Conservation (phyloP, 2,888 invertebrate genomes). For the Dryobotodes eremita region DNA sequence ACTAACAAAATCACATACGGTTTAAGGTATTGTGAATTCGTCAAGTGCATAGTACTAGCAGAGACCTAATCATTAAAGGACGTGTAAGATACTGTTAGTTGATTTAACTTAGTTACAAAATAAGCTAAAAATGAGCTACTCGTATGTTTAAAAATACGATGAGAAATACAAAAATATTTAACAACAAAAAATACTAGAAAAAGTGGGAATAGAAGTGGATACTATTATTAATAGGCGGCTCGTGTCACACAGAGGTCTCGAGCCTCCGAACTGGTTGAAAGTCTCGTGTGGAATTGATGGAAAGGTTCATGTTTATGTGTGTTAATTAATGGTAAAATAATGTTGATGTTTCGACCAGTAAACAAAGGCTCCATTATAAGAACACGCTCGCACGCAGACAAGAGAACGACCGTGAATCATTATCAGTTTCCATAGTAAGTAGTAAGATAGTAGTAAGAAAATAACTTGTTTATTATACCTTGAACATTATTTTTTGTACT, state of each 20-base stretch:
- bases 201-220: not conserved
- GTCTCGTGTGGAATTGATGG: not conserved
- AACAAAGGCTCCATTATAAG: slow-evolving; percentile 22
- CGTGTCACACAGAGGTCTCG: not conserved
- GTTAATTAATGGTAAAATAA: not conserved
- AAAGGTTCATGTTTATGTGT: not conserved
- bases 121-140: not conserved
- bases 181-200: not conserved
- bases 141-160: not conserved
- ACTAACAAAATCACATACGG: not conserved
- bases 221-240: not conserved
- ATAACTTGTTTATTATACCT: slow-evolving; percentile 25
- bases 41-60: not conserved
- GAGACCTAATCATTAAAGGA: not conserved
- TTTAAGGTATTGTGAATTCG: not conserved
- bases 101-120: not conserved
- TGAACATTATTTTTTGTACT: slow-evolving; percentile 14
- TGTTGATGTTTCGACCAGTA: not conserved
- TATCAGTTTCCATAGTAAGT: slow-evolving; percentile 15
- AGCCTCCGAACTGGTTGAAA: not conserved
- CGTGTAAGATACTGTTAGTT: not conserved
- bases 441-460: too few relatives aligned
- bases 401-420: slow-evolving; percentile 8
- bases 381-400: not conserved
- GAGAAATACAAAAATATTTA: not conserved